Base-by-base conservation (phyloP, 2,113 vertebrate species). In the Spea multiplicata region DNA sequence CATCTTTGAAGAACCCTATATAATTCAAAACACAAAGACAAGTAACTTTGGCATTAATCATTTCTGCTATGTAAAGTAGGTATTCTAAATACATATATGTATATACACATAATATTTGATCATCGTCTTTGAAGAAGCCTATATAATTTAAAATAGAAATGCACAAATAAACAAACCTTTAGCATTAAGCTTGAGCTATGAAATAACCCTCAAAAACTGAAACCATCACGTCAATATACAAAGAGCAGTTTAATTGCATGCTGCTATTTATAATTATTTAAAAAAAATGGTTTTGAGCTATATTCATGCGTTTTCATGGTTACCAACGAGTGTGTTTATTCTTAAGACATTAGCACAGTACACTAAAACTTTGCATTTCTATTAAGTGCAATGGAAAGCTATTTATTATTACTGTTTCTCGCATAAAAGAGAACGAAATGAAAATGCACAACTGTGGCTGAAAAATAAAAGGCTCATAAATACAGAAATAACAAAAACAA, bases 351-450 rank as follows among this genome's bases (percentile, higher is more conserved):
- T 74, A 68, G 64, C 78, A 80, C 74, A 74, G 61, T 49, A 61
- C 53, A 50, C 73, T 48, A 74, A 66, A 46, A 67, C 16, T 45
- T 9, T 66, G 50, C 57, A 44, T 73, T 67, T 70, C 16, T 57
- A 57, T 53, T 30, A 44, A 9, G 44, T 67, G 59, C 71, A 80
- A 52, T 74, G 17, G 76, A 80, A 71, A 80, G 52, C 64, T 74
- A 80, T 68, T 80, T 79, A 66, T 79, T 66, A 9, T 73, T 57
- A 4, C 77, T 79, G 70, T 79, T 80, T 7, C 12, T 66, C 10
- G 64, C 17, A 16, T 73, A 50, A 72, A 17, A 55, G 59, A 74
- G 65, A 68, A 74, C 48, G 44, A 52, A 53, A 49, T 65, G 50
- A 72, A 78, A 78, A 78, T 49, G 76, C 69, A 62, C 14, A 45